A percentile compares a stretch with the other conserved stretches of the same genome.
Conservation (phyloP, 2,888 invertebrate genomes). For the Thecocarcelia acutangulata region DNA sequence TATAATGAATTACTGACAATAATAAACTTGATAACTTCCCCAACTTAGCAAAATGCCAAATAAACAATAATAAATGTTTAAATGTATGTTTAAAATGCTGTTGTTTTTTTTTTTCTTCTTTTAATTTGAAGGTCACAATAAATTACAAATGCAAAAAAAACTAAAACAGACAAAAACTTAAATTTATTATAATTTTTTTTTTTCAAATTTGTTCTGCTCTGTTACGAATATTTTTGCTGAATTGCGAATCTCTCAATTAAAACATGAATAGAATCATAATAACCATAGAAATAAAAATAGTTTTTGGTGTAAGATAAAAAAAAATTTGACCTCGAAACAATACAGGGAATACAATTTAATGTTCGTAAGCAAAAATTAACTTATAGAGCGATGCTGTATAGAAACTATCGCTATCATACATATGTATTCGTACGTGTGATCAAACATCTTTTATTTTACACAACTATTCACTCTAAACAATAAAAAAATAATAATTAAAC, state of each 20-base stretch:
- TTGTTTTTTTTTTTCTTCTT: conserved; percentile 55
- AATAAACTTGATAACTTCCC: no score
- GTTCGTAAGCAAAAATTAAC: conserved; percentile 35
- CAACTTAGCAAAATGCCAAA: conserved; percentile 13
- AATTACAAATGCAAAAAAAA: conserved; percentile 68
- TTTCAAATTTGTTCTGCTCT: conserved; percentile 7
- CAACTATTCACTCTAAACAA: no score
- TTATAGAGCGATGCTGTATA: neutral
- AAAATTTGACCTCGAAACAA: conserved; percentile 33
- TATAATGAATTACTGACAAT: no score
- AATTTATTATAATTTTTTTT: conserved; percentile 51
- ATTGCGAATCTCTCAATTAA: conserved; percentile 2
- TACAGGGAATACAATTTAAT: conserved; percentile 22
- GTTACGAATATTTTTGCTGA: conserved; percentile 48
- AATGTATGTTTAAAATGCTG: conserved; percentile 3
- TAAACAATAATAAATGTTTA: conserved; percentile 41
- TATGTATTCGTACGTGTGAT: no score
- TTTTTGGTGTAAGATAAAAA: conserved; percentile 38
- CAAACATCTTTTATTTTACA: no score
- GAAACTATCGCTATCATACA: no score
- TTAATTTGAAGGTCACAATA: conserved; percentile 68
- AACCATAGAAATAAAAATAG: conserved; percentile 32
- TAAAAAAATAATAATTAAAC: no score
- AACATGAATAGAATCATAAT: conserved; percentile 1
- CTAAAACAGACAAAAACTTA: neutral